phyloP scores from a whole-genome alignment of 2,797 vertebrate genomes.

The Australoheros facetus region DNA sequence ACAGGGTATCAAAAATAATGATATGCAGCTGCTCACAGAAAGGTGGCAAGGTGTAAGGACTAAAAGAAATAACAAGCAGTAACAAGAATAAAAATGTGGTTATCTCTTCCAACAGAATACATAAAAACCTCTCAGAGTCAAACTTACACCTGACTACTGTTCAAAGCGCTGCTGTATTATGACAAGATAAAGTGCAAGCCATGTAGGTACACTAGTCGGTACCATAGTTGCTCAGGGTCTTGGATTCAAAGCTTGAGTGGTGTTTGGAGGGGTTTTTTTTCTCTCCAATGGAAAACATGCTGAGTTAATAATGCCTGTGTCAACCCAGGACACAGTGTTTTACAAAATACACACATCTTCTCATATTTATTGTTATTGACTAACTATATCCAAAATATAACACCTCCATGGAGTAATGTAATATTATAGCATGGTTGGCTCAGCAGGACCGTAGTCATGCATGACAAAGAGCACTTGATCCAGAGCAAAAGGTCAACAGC shows the following conservation, averaged over 20 bases:
- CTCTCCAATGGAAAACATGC: too few species aligned
- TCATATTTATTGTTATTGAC: neutral
- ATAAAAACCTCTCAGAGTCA: neutral
- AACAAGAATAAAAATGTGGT: neutral
- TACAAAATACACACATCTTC: neutral
- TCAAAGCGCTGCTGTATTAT: neutral
- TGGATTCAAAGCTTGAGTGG: neutral
- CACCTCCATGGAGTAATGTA: neutral
- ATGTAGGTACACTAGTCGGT: neutral
- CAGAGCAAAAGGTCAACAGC: slow-evolving; percentile 15
- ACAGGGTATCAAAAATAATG: slow-evolving; percentile 8
- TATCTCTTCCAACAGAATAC: neutral
- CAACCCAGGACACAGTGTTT: neutral
- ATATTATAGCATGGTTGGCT: neutral
- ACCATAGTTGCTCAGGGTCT: neutral
- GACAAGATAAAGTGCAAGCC: neutral
- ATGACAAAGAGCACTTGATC: neutral
- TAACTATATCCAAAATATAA: neutral
- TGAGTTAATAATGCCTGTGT: neutral
- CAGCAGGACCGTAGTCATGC: neutral
- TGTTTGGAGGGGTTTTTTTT: neutral
- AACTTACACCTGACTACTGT: neutral
- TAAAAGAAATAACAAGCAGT: neutral
- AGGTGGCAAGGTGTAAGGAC: neutral
- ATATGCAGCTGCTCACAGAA: slow-evolving; percentile 9